A percentile compares a stretch with the other conserved stretches of the same genome.
These are phyloP conservation scores for Volucella zonaria DNA, from an alignment of 2,888 invertebrate genomes.

Conservation along the genomic window DNA sequence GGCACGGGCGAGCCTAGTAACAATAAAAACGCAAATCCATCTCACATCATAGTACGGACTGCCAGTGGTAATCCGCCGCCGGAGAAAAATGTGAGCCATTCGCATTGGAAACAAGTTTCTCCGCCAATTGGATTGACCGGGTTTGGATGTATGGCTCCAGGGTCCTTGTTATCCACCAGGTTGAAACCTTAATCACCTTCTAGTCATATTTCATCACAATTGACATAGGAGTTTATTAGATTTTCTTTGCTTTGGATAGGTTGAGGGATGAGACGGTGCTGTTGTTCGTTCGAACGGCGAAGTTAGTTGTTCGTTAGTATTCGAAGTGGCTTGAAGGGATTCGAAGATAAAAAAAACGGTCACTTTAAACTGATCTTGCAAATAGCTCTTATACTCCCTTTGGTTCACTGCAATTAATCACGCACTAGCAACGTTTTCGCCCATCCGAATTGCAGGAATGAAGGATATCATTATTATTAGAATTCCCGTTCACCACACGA, in stretches of 20 bases:
- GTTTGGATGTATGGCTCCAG: slow-evolving; percentile 35
- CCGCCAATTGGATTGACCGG: slow-evolving; percentile 6
- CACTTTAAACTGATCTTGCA: no score
- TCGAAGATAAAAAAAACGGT: no score
- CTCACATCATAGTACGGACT: slow-evolving; percentile 44
- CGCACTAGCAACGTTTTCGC: no score
- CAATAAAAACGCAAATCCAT: slow-evolving; percentile 64
- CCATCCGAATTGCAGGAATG: no score
- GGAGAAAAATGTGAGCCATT: slow-evolving; percentile 41
- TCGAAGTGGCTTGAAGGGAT: no score
- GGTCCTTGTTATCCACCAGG: slow-evolving; percentile 22
- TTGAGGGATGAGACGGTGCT: background rate
- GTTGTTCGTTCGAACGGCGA: background rate
- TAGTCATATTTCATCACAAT: slow-evolving; percentile 68
- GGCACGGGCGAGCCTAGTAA: slow-evolving; percentile 55
- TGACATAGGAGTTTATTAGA: slow-evolving; percentile 64
- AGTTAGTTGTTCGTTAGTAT: slow-evolving; percentile 1
- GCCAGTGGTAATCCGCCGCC: slow-evolving; percentile 30
- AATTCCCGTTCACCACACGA: no score
- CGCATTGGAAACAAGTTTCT: slow-evolving; percentile 52
- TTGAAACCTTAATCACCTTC: slow-evolving; percentile 69
- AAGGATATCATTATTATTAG: no score
- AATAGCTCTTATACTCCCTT: no score
- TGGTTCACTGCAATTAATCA: no score
- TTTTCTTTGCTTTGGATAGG: slow-evolving; percentile 24